Conservation (phyloP, 2,113 vertebrate genomes). For the Chaetodon auriga region DNA sequence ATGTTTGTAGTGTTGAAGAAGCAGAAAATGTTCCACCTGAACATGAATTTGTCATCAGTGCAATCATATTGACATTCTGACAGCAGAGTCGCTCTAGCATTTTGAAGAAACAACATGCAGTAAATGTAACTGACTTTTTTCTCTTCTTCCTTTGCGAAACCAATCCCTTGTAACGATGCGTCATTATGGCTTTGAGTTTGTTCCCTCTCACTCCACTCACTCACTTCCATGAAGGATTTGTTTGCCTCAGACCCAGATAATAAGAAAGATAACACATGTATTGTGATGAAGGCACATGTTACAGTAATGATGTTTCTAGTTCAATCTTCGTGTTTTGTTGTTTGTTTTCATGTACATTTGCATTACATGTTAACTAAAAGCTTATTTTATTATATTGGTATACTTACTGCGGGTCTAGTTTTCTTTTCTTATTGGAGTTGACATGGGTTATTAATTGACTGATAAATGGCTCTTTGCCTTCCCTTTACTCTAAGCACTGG, state of each 20-base stretch:
- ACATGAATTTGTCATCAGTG: conserved; percentile 7
- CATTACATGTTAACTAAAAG: neutral
- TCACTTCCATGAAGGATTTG: conserved; percentile 4
- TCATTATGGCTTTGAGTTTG: neutral
- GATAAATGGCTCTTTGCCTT: neutral
- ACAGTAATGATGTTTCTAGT: neutral
- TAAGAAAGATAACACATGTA: neutral
- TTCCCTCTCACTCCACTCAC: neutral
- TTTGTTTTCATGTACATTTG: neutral
- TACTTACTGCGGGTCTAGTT: neutral
- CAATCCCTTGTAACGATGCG: neutral
- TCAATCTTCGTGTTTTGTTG: neutral
- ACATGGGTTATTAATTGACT: neutral
- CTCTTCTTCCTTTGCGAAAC: neutral
- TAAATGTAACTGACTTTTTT: conserved; percentile 19
- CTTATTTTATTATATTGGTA: neutral
- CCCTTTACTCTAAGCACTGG: neutral
- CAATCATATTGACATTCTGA: neutral
- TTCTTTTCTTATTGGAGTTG: neutral
- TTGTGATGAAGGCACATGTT: neutral
- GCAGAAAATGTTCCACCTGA: neutral
- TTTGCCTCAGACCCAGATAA: neutral
- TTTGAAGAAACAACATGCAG: neutral
- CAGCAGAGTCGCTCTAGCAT: neutral
- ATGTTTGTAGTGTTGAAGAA: neutral